Evolutionary conservation across 2,797 vertebrate species (phyloP).

Genomic region (Ispidina lecontei): DNA sequence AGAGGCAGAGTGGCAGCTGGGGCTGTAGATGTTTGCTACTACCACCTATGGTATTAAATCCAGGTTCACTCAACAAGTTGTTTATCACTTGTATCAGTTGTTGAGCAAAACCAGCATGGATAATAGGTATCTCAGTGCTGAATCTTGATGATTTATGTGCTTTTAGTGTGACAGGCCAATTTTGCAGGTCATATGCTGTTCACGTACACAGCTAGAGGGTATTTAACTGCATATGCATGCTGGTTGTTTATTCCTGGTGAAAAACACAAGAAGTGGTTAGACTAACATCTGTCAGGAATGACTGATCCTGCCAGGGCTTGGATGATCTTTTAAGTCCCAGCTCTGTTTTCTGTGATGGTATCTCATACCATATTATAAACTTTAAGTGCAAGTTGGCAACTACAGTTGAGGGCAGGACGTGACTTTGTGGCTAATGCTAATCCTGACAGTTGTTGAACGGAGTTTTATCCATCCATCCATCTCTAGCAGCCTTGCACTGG

Average conservation of each 20-base stretch:
- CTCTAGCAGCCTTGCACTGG: background rate
- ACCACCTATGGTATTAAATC: background rate
- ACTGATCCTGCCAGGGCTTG: background rate
- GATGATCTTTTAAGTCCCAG: background rate
- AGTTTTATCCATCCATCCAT: background rate
- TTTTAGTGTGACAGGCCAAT: conserved; percentile 24
- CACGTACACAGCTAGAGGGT: background rate
- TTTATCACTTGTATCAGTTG: background rate
- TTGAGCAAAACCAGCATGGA: background rate
- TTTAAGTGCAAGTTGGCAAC: background rate
- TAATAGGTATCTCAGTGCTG: background rate
- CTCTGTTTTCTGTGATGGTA: background rate
- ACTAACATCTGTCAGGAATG: conserved; percentile 11
- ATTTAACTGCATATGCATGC: background rate
- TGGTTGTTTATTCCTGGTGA: conserved; percentile 17
- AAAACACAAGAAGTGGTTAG: background rate
- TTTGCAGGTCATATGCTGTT: background rate
- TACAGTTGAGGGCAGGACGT: background rate
- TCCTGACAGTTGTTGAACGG: background rate
- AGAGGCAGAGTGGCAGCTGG: conserved; percentile 29
- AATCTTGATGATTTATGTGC: conserved; percentile 21
- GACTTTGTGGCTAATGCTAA: background rate
- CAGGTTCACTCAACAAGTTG: background rate
- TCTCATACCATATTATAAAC: accelerated
- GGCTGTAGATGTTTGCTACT: background rate